Conservation (phyloP, 2,888 invertebrate genomes). For the Protonemura montana region DNA sequence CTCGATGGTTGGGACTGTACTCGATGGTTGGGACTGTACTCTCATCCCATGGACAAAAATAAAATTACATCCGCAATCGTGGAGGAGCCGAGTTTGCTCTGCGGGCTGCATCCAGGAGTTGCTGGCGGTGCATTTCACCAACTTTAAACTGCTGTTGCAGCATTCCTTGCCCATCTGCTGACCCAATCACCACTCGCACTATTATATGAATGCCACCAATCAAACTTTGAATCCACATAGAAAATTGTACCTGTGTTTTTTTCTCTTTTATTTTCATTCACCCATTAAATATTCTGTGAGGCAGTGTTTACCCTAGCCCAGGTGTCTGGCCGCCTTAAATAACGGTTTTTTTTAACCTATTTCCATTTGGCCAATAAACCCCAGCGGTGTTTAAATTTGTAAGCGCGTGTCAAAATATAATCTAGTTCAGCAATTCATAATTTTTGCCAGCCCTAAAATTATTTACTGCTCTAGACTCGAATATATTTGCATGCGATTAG, state of each 20-base stretch:
- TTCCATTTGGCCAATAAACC: neutral
- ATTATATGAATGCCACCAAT: too few relatives aligned
- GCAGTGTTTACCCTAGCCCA: neutral
- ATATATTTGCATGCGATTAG: neutral
- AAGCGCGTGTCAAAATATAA: constrained; percentile 4
- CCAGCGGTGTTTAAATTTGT: neutral
- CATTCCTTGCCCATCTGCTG: too few relatives aligned
- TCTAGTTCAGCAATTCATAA: neutral
- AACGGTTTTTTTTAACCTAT: neutral
- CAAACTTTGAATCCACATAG: too few relatives aligned
- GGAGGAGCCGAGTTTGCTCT: neutral
- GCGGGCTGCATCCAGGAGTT: neutral
- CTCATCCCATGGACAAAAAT: too few relatives aligned
- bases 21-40: too few relatives aligned
- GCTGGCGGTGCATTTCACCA: too few relatives aligned
- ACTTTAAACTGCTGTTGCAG: too few relatives aligned
- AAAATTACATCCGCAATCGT: too few relatives aligned
- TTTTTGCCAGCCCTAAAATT: neutral
- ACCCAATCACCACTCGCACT: too few relatives aligned
- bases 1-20: too few relatives aligned
- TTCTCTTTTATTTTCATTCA: neutral
- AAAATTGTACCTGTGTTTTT: too few relatives aligned
- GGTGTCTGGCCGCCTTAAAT: neutral
- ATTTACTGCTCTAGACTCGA: neutral
- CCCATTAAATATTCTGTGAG: neutral